phyloP scores from a whole-genome alignment of 1,140 invertebrate species.

The Tyrophagus putrescentiae region DNA sequence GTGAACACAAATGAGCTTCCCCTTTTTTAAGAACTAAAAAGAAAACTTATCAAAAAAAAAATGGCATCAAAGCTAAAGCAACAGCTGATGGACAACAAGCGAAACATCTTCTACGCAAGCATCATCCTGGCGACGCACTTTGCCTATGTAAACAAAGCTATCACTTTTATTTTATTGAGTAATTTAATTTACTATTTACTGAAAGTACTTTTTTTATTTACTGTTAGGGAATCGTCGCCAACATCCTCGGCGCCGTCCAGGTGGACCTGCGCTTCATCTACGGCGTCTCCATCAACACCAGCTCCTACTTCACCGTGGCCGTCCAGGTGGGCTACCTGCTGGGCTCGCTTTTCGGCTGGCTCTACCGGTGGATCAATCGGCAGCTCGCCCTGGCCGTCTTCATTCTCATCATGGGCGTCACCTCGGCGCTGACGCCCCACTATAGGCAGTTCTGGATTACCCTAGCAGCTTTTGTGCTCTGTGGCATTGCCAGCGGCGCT shows the following conservation, averaged over 20 bases:
- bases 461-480: not conserved
- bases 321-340: not conserved
- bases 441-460: not conserved
- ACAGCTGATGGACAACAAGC: too few relatives aligned
- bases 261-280: not conserved
- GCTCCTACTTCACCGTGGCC: not conserved
- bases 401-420: not conserved
- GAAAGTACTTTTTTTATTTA: not conserved
- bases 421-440: not conserved
- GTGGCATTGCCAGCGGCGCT: not conserved
- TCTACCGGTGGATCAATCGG: not conserved
- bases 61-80: too few relatives aligned
- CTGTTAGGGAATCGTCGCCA: not conserved
- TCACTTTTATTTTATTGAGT: too few relatives aligned
- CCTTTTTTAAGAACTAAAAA: too few relatives aligned
- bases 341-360: not conserved
- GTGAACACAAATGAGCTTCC: too few relatives aligned
- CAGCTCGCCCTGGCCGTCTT: not conserved
- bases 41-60: too few relatives aligned
- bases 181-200: not conserved
- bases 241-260: not conserved
- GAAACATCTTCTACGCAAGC: not conserved
- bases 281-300: not conserved
- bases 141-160: not conserved
- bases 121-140: not conserved